phyloP scores from a whole-genome alignment of 2,797 vertebrate genomes.

The Gymnodraco acuticeps region DNA sequence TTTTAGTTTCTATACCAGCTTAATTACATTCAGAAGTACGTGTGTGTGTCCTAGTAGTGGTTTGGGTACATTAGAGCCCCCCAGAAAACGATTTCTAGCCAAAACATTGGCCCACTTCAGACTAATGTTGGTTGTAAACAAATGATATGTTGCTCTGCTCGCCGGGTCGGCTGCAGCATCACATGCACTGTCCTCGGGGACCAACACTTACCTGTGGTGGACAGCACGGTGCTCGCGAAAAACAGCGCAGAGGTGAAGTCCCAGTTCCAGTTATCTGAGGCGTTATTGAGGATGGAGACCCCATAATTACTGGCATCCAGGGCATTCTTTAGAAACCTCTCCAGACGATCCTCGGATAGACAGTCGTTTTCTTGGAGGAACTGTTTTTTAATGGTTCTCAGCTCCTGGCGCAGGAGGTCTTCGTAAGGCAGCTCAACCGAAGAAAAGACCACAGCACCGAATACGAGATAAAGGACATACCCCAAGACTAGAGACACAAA shows the following conservation, averaged over 20 bases:
- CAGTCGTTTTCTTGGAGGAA: slow-evolving; percentile 93
- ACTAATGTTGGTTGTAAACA: too few species aligned
- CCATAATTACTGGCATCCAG: slow-evolving; percentile 96
- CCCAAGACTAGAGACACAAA: slow-evolving; percentile 90
- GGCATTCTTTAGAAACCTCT: slow-evolving; percentile 90
- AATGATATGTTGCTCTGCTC: background rate
- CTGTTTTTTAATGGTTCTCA: slow-evolving; percentile 88
- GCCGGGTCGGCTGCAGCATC: slow-evolving; percentile 39
- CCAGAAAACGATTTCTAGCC: background rate
- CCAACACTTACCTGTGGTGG: slow-evolving; percentile 91
- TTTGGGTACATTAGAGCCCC: background rate
- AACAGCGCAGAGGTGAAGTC: slow-evolving; percentile 98
- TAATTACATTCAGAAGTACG: background rate
- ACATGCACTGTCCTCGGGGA: background rate
- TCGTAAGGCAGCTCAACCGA: slow-evolving; percentile 96
- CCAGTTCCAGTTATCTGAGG: slow-evolving; percentile 96
- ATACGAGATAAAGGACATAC: slow-evolving; percentile 92
- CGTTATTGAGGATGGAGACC: slow-evolving; percentile 95
- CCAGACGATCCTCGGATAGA: slow-evolving; percentile 90
- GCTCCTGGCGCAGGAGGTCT: slow-evolving; percentile 92
- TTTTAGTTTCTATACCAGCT: background rate
- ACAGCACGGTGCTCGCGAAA: slow-evolving; percentile 96
- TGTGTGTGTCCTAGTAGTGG: slow-evolving; percentile 5
- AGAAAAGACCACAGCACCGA: slow-evolving; percentile 95
- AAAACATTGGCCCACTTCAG: background rate